A percentile compares a stretch with the other conserved stretches of the same genome.
Conservation (phyloP, 1,140 invertebrate species). For the Tetramorium alpestre region DNA sequence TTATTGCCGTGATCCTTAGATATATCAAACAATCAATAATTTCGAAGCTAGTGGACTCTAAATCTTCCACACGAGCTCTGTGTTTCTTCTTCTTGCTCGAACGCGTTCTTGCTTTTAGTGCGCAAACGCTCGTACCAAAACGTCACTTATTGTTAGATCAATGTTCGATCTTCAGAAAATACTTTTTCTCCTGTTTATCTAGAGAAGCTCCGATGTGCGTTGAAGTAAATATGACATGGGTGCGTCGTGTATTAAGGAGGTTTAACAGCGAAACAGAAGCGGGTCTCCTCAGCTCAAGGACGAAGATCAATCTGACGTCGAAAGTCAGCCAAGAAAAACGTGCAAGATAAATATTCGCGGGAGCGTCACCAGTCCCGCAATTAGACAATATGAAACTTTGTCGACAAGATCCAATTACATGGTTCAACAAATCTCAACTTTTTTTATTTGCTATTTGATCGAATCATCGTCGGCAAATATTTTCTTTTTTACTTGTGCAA, state of each 20-base stretch:
- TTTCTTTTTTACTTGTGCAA: background rate
- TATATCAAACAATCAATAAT: too few relatives aligned
- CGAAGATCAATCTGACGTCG: constrained; percentile 27
- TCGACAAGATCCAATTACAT: constrained; percentile 19
- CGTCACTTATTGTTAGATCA: background rate
- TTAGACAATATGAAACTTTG: background rate
- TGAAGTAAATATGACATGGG: background rate
- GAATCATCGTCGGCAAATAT: background rate
- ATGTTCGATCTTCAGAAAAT: constrained; percentile 31
- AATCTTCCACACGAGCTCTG: too few relatives aligned
- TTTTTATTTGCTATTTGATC: background rate
- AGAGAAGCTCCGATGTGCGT: background rate
- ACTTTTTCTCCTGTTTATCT: constrained; percentile 53
- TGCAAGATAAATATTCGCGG: background rate
- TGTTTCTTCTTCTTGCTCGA: too few relatives aligned
- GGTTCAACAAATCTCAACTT: constrained; percentile 12
- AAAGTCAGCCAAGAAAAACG: background rate
- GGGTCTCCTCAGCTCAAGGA: background rate
- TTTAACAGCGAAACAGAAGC: background rate
- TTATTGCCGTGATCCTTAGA: too few relatives aligned
- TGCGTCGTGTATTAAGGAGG: background rate
- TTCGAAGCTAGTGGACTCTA: too few relatives aligned
- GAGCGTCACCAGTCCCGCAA: background rate
- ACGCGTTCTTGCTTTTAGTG: too few relatives aligned
- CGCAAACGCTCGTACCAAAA: too few relatives aligned